Evolutionary conservation across 2,888 invertebrate species (phyloP).

Genomic region (Romanomermis culicivorax): DNA sequence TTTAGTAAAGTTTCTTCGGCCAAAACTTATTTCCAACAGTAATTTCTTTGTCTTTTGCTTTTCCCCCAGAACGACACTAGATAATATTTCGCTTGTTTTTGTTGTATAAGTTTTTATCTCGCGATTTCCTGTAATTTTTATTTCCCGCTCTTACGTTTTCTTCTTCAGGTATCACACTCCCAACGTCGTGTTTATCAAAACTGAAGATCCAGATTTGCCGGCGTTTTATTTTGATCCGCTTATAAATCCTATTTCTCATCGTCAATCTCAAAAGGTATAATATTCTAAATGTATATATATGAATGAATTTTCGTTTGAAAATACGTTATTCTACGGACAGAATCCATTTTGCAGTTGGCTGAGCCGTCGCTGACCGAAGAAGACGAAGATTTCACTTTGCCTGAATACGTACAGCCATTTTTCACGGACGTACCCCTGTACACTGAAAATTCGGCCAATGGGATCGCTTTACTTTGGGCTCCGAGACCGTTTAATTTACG

Average conservation of each 20-base stretch:
- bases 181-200: conserved; percentile 97
- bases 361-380: conserved; percentile 68
- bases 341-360: conserved; percentile 34
- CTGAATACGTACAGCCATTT: conserved; percentile 72
- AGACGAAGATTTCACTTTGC: conserved; percentile 64
- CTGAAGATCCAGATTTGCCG: conserved; percentile 96
- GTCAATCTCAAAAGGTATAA: conserved; percentile 42
- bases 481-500: conserved; percentile 91
- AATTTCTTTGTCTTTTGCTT: no score
- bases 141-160: no score
- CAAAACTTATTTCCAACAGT: no score
- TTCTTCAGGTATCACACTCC: conserved; percentile 81
- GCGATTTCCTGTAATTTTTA: no score
- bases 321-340: background rate
- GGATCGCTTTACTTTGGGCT: conserved; percentile 86
- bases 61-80: no score
- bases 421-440: conserved; percentile 58
- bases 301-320: background rate
- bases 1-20: background rate
- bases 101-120: no score
- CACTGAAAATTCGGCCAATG: conserved; percentile 95
- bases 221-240: conserved; percentile 99
- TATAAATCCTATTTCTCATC: conserved; percentile 93
- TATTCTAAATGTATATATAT: conserved; percentile 15
- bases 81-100: no score